Base-by-base conservation (phyloP, 2,797 vertebrate genomes). In the Geotrypetes seraphini region DNA sequence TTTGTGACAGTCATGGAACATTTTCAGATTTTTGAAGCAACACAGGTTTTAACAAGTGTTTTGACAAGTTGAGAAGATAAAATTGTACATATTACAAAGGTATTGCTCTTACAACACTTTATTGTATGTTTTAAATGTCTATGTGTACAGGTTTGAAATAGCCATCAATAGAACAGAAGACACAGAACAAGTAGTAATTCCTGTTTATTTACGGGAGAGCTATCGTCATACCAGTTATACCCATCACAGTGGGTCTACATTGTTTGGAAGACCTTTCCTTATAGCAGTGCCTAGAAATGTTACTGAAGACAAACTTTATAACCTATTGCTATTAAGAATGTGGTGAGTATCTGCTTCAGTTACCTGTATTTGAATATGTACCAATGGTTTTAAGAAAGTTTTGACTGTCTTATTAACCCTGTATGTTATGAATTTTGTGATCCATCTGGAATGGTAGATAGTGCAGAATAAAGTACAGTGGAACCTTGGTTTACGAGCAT, bases 231-330 rank as follows among this genome's bases (percentile, higher is more conserved):
- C 88, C 7, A 89, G 92, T 52, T 98, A 94, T 40, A 96, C 90
- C 62, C 92, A 78, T 43, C 75, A 96, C 71, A 92, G 87, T 68
- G 91, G 89, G 66, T 90, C 90, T 28, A 91, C 90, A 1, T 77
- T 95, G 14, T 99, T 99, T 42, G 93, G 93, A 19, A 89, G 89
- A 58, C 96, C 96, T 53, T 97, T 99, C 71, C 91, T 99, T 54
- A 82, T 98, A 59, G 87, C 91, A 18, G 88, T 99, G 42, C 92
- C 96, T 31, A 84, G 90, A 73, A 87, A 88, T 20, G 86, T 95
- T 31, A 91, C 87, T 11, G 93, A 97, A 71, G 94, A 99, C 63
- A 97, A 96, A 59, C 79, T 99, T 18, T 99, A 98, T 78, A 97
- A 95, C 71, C 78, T 96, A 60, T 83, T 99, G 48, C 85, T 98